phyloP scores from a whole-genome alignment of 2,113 vertebrate genomes.

The Lagopus muta region DNA sequence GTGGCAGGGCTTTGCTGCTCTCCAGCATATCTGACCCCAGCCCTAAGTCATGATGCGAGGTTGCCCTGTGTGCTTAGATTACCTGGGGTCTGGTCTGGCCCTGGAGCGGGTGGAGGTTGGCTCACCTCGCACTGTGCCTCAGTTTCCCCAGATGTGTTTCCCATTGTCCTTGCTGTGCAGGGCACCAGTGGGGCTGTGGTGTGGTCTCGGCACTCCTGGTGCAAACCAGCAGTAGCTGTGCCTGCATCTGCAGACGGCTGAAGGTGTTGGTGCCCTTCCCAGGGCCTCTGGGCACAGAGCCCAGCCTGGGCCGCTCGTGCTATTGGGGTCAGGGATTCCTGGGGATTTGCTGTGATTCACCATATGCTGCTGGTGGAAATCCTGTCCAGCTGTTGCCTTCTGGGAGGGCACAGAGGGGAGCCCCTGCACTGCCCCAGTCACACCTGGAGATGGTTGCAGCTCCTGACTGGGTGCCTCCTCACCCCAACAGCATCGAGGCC shows the following conservation, averaged over 20 bases:
- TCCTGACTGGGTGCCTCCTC: background rate
- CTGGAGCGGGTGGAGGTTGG: background rate
- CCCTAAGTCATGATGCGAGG: background rate
- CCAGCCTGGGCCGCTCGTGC: background rate
- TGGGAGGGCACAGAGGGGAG: accelerated
- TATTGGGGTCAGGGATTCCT: background rate
- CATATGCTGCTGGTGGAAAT: background rate
- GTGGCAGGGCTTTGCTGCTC: background rate
- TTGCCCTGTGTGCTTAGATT: too few species aligned
- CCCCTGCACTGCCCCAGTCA: accelerated
- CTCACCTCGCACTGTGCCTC: background rate
- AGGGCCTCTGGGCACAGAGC: background rate
- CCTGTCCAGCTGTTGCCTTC: background rate
- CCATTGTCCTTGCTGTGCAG: accelerated
- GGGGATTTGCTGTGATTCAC: background rate
- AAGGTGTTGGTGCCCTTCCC: background rate
- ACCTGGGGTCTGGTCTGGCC: background rate
- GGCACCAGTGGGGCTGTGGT: accelerated
- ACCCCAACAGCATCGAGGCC: accelerated
- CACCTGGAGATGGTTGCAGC: background rate
- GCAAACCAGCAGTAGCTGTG: background rate
- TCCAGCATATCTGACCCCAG: background rate
- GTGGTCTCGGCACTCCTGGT: accelerated
- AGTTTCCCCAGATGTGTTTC: background rate
- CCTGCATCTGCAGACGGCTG: background rate